Evolutionary conservation across 2,113 vertebrate genomes (phyloP).

Genomic region (Pterocles orientalis): DNA sequence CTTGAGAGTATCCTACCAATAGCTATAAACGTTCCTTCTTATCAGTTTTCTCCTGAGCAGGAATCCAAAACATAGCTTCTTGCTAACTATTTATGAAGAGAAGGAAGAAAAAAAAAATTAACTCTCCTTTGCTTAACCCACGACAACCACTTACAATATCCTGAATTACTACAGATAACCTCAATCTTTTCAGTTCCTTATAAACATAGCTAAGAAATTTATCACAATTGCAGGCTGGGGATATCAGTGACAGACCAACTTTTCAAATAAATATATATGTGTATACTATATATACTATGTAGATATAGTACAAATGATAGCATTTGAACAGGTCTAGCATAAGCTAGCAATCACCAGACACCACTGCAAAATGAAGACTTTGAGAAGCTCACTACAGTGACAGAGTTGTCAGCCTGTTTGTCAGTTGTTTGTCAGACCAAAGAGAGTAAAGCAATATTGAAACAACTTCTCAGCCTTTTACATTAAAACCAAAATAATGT

Average conservation of each 20-base stretch:
- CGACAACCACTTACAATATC: background rate
- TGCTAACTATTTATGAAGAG: too few relatives aligned
- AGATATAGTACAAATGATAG: background rate
- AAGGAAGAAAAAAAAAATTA: too few relatives aligned
- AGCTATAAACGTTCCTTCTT: too few relatives aligned
- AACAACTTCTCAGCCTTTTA: background rate
- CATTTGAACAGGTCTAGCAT: background rate
- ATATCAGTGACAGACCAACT: background rate
- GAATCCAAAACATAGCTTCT: too few relatives aligned
- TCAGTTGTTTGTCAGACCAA: too few relatives aligned
- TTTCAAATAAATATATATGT: background rate
- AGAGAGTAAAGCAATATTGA: background rate
- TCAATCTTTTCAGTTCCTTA: background rate
- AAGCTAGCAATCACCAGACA: background rate
- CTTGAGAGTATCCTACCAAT: too few relatives aligned
- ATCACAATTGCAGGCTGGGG: background rate
- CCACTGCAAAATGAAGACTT: background rate
- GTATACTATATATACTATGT: background rate
- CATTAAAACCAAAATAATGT: background rate
- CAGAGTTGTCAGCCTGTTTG: background rate
- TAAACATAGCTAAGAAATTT: background rate
- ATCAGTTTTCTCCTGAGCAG: too few relatives aligned
- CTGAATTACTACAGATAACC: background rate
- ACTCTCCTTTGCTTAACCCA: too few relatives aligned
- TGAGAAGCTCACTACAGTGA: background rate